These are phyloP conservation scores for Puntigrus tetrazona DNA, from an alignment of 2,113 vertebrate species.

Conservation along the genomic window DNA sequence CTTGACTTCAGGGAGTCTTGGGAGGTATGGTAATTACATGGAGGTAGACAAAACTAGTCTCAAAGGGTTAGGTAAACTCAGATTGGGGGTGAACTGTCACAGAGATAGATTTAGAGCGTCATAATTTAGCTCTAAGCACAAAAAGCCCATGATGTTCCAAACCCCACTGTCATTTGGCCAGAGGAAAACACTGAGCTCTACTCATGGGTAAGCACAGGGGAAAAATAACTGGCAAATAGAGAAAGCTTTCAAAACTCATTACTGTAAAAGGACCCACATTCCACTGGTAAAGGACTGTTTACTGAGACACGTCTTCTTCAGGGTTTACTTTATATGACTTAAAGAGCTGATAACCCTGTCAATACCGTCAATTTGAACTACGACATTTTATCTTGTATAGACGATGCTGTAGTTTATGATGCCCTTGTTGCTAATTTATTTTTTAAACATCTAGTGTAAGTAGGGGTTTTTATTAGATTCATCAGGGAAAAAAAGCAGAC, in stretches of 20 bases:
- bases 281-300: slow-evolving; percentile 11
- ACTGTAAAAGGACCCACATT: slow-evolving; percentile 26
- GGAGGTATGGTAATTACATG: background rate
- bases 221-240: slow-evolving; percentile 13
- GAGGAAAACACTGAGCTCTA: slow-evolving; percentile 24
- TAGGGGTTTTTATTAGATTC: slow-evolving; percentile 9
- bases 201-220: slow-evolving; percentile 15
- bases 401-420: background rate
- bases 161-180: slow-evolving; percentile 18
- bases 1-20: slow-evolving; percentile 6
- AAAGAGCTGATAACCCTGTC: background rate
- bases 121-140: background rate
- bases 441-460: background rate
- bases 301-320: slow-evolving; percentile 1
- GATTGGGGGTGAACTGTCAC: slow-evolving; percentile 6
- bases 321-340: background rate
- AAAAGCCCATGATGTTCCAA: slow-evolving; percentile 26
- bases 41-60: slow-evolving; percentile 24
- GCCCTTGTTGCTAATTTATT: background rate
- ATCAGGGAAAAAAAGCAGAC: slow-evolving; percentile 18
- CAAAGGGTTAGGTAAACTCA: background rate
- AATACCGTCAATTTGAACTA: background rate
- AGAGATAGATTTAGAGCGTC: background rate
- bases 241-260: slow-evolving; percentile 42
- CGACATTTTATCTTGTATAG: background rate